phyloP scores from a whole-genome alignment of 2,888 invertebrate genomes.

The Caenorhabditis zanzibari region DNA sequence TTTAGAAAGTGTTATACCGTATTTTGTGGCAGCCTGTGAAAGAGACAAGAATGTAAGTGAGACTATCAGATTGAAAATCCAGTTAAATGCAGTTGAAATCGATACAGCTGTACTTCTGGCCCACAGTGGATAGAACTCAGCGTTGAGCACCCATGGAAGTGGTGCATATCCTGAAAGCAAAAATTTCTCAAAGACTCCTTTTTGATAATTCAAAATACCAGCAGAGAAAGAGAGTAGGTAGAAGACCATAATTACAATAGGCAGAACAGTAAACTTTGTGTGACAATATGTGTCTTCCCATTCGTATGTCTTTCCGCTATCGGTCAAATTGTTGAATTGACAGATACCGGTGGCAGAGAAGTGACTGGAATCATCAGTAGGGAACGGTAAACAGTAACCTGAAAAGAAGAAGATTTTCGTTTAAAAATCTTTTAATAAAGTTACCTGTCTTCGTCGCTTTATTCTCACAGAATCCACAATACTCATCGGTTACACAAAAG shows the following conservation, averaged over 20 bases:
- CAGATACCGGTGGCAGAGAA: conserved; percentile 72
- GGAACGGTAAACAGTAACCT: conserved; percentile 75
- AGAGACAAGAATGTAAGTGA: conserved; percentile 85
- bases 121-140: conserved; percentile 86
- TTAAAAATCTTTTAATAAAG: too few relatives aligned
- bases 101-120: conserved; percentile 85
- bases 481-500: conserved; percentile 84
- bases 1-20: conserved; percentile 66
- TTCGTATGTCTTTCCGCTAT: conserved; percentile 52
- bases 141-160: conserved; percentile 86
- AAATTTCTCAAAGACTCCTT: too few relatives aligned
- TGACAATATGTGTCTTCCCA: conserved; percentile 80
- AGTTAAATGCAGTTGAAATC: conserved; percentile 84
- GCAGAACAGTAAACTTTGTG: conserved; percentile 83
- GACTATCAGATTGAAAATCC: conserved; percentile 85
- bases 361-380: conserved; percentile 45
- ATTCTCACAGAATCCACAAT: conserved; percentile 84
- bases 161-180: conserved; percentile 85
- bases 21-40: conserved; percentile 79
- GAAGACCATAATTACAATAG: conserved; percentile 80
- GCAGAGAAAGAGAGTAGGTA: conserved; percentile 74
- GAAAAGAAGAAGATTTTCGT: not conserved
- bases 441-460: conserved; percentile 60
- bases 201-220: too few relatives aligned
- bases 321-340: conserved; percentile 33